Percentiles rank a stretch among this genome's conserved stretches.
Evolutionary conservation across 1,140 invertebrate genomes (phyloP).

Genomic region (Protaetia brevitarsis): DNA sequence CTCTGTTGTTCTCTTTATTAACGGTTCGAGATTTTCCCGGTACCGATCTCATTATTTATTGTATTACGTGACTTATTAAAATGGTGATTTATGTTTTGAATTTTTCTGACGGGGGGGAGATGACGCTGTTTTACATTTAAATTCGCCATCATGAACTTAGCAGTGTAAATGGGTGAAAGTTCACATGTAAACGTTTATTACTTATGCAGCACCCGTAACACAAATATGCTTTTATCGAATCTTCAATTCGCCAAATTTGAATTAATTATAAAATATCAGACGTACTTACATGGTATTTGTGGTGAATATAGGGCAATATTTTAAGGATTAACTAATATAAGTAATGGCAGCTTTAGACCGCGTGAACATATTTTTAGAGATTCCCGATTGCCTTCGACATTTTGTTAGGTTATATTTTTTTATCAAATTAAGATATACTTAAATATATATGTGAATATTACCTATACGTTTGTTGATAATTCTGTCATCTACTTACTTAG

Average conservation of each 20-base stretch:
- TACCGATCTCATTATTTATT: background rate
- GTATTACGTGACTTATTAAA: slow-evolving; percentile 5
- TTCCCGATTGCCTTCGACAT: background rate
- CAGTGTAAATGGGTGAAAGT: no score
- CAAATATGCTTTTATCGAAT: background rate
- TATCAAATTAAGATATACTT: slow-evolving; percentile 15
- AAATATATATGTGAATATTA: background rate
- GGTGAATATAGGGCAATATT: no score
- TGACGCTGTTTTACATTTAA: background rate
- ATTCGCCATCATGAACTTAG: no score
- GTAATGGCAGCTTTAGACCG: no score
- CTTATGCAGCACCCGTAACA: no score
- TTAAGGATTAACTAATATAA: no score
- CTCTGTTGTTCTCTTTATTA: slow-evolving; percentile 2
- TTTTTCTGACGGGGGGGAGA: background rate
- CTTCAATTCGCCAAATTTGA: background rate
- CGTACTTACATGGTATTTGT: background rate
- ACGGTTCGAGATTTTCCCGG: background rate
- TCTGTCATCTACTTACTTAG: background rate
- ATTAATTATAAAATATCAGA: background rate
- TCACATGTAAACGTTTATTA: no score
- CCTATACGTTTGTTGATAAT: background rate
- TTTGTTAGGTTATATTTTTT: slow-evolving; percentile 12
- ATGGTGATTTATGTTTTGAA: background rate
- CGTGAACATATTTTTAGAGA: background rate